A percentile compares a stretch with the other conserved stretches of the same genome.
Conservation (phyloP, 2,888 invertebrate species). For the Sesia apiformis region DNA sequence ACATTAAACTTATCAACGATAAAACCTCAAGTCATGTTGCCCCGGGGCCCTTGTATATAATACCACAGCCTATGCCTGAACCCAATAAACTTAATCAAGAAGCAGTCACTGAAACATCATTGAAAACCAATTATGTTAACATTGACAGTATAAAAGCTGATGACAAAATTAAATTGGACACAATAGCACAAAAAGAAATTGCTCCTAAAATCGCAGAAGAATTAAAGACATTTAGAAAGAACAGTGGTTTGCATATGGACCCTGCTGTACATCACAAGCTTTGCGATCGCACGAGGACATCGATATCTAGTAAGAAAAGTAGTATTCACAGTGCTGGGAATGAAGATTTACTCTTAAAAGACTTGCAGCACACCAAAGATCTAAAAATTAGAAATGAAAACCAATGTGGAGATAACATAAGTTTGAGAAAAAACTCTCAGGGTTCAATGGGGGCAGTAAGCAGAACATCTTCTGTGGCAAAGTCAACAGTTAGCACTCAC, state of each 20-base stretch:
- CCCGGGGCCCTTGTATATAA: conserved; percentile 42
- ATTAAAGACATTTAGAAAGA: conserved; percentile 32
- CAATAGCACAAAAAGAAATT: conserved; percentile 18
- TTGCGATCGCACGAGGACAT: conserved; percentile 69
- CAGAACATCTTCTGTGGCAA: conserved; percentile 62
- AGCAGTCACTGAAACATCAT: conserved; percentile 17
- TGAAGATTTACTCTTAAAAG: conserved; percentile 50
- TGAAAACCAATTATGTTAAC: conserved; percentile 23
- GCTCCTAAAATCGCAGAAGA: conserved; percentile 30
- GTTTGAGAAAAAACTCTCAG: conserved; percentile 51
- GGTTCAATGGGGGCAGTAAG: conserved; percentile 65
- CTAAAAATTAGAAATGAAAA: conserved; percentile 33
- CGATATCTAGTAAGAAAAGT: conserved; percentile 59
- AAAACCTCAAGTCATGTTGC: conserved; percentile 30
- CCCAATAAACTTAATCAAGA: conserved; percentile 10
- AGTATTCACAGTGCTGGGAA: conserved; percentile 46
- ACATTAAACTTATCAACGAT: conserved; percentile 44
- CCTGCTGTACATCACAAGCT: conserved; percentile 76
- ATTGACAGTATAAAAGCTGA: conserved; percentile 28
- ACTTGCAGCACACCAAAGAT: conserved; percentile 32
- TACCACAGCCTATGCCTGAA: conserved; percentile 30
- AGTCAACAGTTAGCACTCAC: conserved; percentile 66
- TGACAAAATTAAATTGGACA: conserved; percentile 21
- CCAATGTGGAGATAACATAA: conserved; percentile 29
- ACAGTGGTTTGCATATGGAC: conserved; percentile 45